These are phyloP conservation scores for Lathamus discolor DNA, from an alignment of 2,113 vertebrate genomes.

Conservation along the genomic window DNA sequence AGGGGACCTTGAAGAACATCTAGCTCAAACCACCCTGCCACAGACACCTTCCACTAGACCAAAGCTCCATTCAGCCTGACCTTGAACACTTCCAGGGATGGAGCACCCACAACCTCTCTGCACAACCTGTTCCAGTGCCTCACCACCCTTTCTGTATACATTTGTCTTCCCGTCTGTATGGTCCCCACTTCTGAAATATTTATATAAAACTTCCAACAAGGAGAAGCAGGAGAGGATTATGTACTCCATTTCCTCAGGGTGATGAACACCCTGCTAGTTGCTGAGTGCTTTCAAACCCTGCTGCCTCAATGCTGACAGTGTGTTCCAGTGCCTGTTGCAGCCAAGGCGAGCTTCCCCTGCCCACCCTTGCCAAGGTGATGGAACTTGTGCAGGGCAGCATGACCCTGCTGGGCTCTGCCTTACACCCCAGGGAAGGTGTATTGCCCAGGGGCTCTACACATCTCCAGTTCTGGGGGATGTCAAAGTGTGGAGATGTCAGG, in stretches of 20 bases:
- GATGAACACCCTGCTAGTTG: neutral
- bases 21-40: neutral
- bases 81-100: neutral
- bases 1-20: neutral
- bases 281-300: neutral
- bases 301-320: accelerated
- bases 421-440: accelerated
- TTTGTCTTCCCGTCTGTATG: accelerated
- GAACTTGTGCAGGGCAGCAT: accelerated
- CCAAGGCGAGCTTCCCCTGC: neutral
- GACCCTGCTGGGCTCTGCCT: neutral
- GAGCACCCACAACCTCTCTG: neutral
- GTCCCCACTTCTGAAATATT: neutral
- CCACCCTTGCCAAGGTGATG: accelerated
- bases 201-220: neutral
- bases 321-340: accelerated
- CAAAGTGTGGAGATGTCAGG: neutral
- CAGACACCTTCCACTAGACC: neutral
- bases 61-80: neutral
- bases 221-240: neutral
- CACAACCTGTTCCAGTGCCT: neutral
- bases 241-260: neutral
- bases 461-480: neutral
- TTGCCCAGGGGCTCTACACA: neutral
- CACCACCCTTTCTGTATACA: neutral